A percentile compares a stretch with the other conserved stretches of the same genome.
These are phyloP conservation scores for Gallinago jamesoni DNA, from an alignment of 2,113 vertebrate species.

Conservation along the genomic window DNA sequence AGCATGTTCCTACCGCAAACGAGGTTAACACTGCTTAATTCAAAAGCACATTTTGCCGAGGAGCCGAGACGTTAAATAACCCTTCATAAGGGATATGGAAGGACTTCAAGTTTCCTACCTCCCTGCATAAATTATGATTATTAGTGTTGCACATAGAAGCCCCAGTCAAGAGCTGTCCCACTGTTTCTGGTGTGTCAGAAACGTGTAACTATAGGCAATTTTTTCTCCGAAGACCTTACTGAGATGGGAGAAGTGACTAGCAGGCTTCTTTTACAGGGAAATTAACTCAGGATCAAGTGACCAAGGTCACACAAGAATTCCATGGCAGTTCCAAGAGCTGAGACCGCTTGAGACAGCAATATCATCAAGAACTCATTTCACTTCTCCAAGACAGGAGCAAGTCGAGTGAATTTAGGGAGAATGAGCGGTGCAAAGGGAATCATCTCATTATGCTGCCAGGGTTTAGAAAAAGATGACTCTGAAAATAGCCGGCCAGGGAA, in stretches of 20 bases:
- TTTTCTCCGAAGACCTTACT: background rate
- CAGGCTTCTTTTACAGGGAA: background rate
- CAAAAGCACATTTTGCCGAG: background rate
- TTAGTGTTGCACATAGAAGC: background rate
- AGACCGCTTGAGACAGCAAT: background rate
- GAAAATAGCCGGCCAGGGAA: background rate
- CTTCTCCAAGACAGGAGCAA: background rate
- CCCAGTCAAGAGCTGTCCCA: background rate
- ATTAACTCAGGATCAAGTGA: background rate
- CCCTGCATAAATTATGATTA: background rate
- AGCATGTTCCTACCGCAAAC: background rate
- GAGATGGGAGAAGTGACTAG: background rate
- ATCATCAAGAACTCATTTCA: background rate
- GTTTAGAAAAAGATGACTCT: background rate
- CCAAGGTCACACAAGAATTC: background rate
- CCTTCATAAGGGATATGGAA: background rate
- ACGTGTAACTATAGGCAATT: background rate
- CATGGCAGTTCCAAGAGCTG: background rate
- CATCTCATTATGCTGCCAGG: background rate
- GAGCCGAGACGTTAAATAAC: background rate
- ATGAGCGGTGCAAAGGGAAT: background rate
- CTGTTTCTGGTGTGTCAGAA: background rate
- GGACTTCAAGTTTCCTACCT: background rate
- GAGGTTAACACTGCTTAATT: background rate
- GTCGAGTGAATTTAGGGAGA: background rate